Percentiles rank a stretch among this genome's conserved stretches.
These are phyloP conservation scores for Macrochelys suwanniensis DNA, from an alignment of 2,797 vertebrate genomes.

Conservation along the genomic window DNA sequence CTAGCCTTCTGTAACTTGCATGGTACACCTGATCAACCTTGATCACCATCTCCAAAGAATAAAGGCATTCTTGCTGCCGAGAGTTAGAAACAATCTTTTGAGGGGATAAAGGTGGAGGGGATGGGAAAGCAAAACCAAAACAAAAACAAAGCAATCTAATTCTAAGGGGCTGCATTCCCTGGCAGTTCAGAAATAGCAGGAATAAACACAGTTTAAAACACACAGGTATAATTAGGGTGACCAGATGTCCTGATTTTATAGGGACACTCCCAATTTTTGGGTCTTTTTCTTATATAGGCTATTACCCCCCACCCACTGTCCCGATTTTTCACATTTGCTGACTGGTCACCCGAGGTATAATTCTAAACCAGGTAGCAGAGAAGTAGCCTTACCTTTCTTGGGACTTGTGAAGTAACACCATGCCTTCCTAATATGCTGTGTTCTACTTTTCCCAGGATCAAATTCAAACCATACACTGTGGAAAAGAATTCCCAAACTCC, in stretches of 20 bases:
- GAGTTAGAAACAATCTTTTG: conserved; percentile 48
- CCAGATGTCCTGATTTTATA: no score
- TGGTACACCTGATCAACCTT: conserved; percentile 78
- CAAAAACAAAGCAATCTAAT: background rate
- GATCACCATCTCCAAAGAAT: conserved; percentile 53
- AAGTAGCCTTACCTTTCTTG: conserved; percentile 14
- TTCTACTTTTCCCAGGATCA: conserved; percentile 9
- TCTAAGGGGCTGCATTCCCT: background rate
- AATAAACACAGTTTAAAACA: background rate
- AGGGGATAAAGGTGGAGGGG: background rate
- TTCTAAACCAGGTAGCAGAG: background rate
- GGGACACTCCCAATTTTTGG: no score
- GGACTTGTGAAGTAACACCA: background rate
- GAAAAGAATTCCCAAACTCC: background rate
- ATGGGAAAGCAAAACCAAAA: background rate
- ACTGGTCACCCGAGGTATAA: background rate
- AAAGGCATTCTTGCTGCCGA: conserved; percentile 47
- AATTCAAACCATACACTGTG: fast-evolving
- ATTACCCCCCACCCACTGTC: no score
- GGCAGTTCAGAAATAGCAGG: background rate
- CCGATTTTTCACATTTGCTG: no score
- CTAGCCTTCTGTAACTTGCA: conserved; percentile 62
- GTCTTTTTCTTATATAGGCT: no score
- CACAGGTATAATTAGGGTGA: background rate
- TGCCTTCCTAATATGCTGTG: background rate